Evolutionary conservation across 2,888 invertebrate genomes (phyloP), one percentile per base, ranked within the genome.

Genomic region (Dasysyrphus albostriatus): DNA sequence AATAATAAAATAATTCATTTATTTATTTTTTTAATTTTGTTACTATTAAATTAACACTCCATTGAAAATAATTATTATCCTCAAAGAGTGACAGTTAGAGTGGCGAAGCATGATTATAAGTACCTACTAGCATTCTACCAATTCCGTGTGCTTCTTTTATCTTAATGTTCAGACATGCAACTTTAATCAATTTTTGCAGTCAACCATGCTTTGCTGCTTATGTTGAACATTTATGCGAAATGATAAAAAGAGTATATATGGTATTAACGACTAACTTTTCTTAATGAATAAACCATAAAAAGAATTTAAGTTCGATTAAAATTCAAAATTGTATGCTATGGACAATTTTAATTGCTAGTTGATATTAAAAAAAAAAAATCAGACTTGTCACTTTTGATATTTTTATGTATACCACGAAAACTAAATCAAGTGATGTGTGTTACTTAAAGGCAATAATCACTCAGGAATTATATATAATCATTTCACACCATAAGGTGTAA

Each of bases 81-180:
- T 42, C 34, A 1, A 9, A 74, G 42, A 74, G 42, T 65, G 74
- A 74, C 80, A 67, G 74, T 19, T 67, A 80, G 67, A 80, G 80
- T 67, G 75, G 75, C 63, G 24, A 37, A 59, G 51, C 59, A 59
- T 75, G 67, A 74, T 47, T 59, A 47, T 67, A 76, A 9, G 8
- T 39, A 24, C 51, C 12, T 4, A 19, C 4, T 47, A 1, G 29
- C 37, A 14, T 39, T 42, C 3, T 70, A 56, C 6, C 14, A 32
- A 44, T 10, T 12, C 70, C 58, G 72, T 72, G 82, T 77, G 77
- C 70, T 65, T 58, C 82, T 58, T 65, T 77, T 77, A 77, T 77
- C 77, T 77, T 39, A 82, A 77, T 77, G 47, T 44, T 54, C 76
- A 77, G 82, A 82, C 82, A 82, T 82, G 82, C 82, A 77, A 77